These are phyloP conservation scores for Cassiopea xamachana DNA, from an alignment of 30 jellyfish, hydroid and myxozoan species.

Conservation along the genomic window DNA sequence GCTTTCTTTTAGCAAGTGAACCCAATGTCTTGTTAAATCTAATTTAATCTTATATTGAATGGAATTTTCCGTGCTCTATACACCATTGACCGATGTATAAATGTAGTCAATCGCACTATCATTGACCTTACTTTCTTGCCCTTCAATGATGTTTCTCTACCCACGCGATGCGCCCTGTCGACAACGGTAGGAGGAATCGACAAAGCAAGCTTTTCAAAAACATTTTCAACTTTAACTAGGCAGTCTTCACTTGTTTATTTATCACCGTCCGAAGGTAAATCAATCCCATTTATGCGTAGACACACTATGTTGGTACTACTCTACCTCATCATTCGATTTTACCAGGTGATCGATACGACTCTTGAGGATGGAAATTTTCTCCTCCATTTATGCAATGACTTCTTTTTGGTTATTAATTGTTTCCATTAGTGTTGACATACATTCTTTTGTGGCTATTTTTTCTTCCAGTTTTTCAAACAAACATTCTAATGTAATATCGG, in stretches of 20 bases:
- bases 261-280: constrained; percentile 1
- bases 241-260: constrained; percentile 20
- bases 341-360: constrained; percentile 21
- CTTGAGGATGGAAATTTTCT: constrained; percentile 29
- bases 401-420: constrained; percentile 15
- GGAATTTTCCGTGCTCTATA: constrained; percentile 6
- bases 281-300: constrained; percentile 6
- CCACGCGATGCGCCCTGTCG: constrained; percentile 27
- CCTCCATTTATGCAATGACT: constrained; percentile 11
- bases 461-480: constrained; percentile 19
- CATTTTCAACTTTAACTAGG: neutral
- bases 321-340: constrained; percentile 2
- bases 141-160: neutral
- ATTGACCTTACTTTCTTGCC: constrained; percentile 4
- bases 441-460: constrained; percentile 24
- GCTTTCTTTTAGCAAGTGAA: neutral
- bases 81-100: constrained; percentile 1
- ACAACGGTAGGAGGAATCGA: constrained; percentile 11
- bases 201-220: constrained; percentile 15
- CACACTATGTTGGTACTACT: constrained; percentile 1
- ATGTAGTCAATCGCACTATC: constrained; percentile 26
- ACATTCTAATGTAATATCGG: neutral
- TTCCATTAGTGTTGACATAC: neutral
- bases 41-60: neutral
- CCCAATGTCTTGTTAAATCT: constrained; percentile 1